Conservation (phyloP, 37 sponge, comb jelly and placozoan genomes). For the Haliclona indistincta region DNA sequence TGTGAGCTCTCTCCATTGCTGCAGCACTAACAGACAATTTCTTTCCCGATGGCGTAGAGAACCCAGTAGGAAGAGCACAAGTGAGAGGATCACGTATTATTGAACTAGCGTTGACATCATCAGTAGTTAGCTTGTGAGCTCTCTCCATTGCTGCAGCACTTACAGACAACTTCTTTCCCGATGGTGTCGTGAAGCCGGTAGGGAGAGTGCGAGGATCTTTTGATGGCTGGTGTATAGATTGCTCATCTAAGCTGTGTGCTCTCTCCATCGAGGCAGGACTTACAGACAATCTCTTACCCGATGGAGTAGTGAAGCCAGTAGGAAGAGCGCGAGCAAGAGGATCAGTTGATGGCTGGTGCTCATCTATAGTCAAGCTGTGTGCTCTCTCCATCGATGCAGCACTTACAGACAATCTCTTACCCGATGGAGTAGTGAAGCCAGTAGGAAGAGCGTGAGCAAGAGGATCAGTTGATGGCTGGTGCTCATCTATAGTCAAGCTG, state of each 20-base stretch:
- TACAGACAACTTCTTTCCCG: conserved; percentile 36
- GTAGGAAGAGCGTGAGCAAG: not conserved
- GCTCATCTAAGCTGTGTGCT: too few relatives aligned
- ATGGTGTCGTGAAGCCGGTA: conserved; percentile 42
- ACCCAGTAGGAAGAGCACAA: not conserved
- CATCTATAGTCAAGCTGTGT: not conserved
- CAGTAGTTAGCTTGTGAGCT: too few relatives aligned
- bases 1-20: conserved; percentile 20
- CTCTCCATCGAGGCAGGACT: not conserved
- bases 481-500: not conserved
- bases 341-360: too few relatives aligned
- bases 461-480: not conserved
- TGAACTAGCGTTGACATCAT: too few relatives aligned
- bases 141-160: conserved; percentile 15
- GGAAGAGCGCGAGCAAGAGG: not conserved
- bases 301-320: not conserved
- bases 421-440: conserved; percentile 55
- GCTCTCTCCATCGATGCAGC: not conserved
- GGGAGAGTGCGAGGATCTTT: too few relatives aligned
- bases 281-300: not conserved
- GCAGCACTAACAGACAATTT: conserved; percentile 26
- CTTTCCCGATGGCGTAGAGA: conserved; percentile 52
- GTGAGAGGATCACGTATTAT: too few relatives aligned
- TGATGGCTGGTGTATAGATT: too few relatives aligned
- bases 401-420: conserved; percentile 31